phyloP scores from a whole-genome alignment of 2,888 invertebrate species.

The Formica aserva region DNA sequence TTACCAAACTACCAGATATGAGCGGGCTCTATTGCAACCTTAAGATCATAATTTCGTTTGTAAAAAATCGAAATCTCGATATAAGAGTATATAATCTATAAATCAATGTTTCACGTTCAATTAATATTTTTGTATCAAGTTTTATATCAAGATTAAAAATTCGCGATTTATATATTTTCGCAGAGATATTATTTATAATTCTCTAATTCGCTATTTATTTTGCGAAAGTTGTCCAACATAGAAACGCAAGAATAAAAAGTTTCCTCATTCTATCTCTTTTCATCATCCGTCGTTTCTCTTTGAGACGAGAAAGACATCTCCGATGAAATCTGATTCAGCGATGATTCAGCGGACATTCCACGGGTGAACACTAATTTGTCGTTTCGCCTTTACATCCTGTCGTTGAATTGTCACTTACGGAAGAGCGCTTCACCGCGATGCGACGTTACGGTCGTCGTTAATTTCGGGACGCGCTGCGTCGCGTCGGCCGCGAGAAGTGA shows the following conservation, averaged over 20 bases:
- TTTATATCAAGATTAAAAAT: neutral
- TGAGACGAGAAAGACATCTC: neutral
- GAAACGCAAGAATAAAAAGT: neutral
- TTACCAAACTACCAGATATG: conserved; percentile 34
- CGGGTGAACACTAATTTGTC: conserved; percentile 5
- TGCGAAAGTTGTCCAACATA: neutral
- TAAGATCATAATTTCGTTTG: conserved; percentile 56
- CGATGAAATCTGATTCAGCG: neutral
- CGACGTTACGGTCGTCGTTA: conserved; percentile 49
- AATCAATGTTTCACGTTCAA: conserved; percentile 39
- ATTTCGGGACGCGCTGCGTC: conserved; percentile 32
- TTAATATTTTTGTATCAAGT: conserved; percentile 41
- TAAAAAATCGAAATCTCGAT: conserved; percentile 25
- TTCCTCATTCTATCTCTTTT: neutral
- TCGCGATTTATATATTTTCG: neutral
- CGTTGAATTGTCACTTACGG: conserved; percentile 37
- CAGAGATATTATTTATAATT: neutral
- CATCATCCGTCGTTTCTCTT: neutral
- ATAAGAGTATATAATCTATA: neutral
- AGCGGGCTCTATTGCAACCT: conserved; percentile 41
- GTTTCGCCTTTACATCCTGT: neutral
- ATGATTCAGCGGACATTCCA: conserved; percentile 16
- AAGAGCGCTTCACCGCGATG: conserved; percentile 24
- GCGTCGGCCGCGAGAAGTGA: conserved; percentile 71
- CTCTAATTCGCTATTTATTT: neutral